Evolutionary conservation across 1,140 invertebrate genomes (phyloP).

Genomic region (Lanistes nyassanus): DNA sequence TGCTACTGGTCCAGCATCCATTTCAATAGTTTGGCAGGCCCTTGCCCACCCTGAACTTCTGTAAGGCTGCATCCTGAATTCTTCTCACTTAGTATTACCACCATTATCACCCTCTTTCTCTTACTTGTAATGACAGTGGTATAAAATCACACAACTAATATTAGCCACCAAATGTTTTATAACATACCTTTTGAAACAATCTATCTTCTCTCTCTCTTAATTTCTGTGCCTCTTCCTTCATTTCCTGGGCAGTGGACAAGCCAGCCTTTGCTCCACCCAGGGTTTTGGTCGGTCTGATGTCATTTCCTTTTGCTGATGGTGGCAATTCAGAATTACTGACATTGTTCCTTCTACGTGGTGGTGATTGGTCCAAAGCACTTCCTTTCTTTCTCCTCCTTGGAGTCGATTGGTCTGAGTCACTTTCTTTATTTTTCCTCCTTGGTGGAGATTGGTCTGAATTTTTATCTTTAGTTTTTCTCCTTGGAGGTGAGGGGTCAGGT

Average conservation of each 20-base stretch:
- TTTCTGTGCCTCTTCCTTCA: conserved; percentile 79
- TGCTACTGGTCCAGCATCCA: too few relatives aligned
- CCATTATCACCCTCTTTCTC: too few relatives aligned
- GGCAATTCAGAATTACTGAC: too few relatives aligned
- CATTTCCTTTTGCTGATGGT: too few relatives aligned
- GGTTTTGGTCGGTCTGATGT: conserved; percentile 61
- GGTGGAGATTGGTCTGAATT: conserved; percentile 59
- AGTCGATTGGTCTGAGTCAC: conserved; percentile 25
- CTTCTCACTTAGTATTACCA: too few relatives aligned
- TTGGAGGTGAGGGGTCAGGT: conserved; percentile 57
- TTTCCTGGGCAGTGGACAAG: conserved; percentile 80
- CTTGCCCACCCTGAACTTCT: too few relatives aligned
- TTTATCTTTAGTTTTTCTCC: conserved; percentile 36
- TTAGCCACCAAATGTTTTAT: too few relatives aligned
- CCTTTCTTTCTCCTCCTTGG: conserved; percentile 40
- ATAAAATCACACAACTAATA: too few relatives aligned
- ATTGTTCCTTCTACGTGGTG: too few relatives aligned
- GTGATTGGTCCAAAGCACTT: conserved; percentile 33
- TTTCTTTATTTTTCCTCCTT: conserved; percentile 36
- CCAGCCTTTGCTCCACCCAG: conserved; percentile 85
- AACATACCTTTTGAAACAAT: conserved; percentile 74
- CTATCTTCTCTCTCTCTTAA: conserved; percentile 78
- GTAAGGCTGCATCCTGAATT: too few relatives aligned
- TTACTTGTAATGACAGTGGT: too few relatives aligned
- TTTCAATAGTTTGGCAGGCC: too few relatives aligned